phyloP scores from a whole-genome alignment of 1,140 invertebrate genomes.

The Rhynchophorus ferrugineus region DNA sequence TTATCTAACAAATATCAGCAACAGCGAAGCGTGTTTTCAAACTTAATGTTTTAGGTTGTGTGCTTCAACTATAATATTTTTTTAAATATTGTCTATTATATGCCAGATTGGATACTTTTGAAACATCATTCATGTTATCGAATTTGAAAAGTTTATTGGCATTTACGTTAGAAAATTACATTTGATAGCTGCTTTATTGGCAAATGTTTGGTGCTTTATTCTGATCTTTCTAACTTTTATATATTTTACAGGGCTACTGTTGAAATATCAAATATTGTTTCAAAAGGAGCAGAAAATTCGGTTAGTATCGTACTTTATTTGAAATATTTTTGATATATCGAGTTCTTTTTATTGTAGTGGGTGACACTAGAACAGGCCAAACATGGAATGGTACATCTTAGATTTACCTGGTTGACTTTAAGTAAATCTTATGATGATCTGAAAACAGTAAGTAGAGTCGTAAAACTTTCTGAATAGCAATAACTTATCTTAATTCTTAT shows the following conservation, averaged over 20 bases:
- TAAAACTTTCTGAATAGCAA: constrained; percentile 11
- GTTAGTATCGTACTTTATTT: constrained; percentile 41
- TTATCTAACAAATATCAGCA: too few species aligned
- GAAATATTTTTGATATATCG: not conserved
- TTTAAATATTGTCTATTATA: too few species aligned
- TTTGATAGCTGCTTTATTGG: too few species aligned
- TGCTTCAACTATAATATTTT: too few species aligned
- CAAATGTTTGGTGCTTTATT: too few species aligned
- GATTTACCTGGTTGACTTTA: constrained; percentile 79
- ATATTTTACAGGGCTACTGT: constrained; percentile 43
- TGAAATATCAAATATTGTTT: constrained; percentile 58
- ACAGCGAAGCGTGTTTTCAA: too few species aligned
- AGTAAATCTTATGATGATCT: constrained; percentile 63
- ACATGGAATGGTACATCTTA: constrained; percentile 83
- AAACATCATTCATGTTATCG: too few species aligned
- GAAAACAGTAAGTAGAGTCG: constrained; percentile 55
- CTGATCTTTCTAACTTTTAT: too few species aligned
- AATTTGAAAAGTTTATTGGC: too few species aligned
- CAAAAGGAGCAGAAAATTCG: constrained; percentile 59
- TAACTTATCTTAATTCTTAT: constrained; percentile 25
- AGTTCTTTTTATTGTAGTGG: constrained; percentile 59
- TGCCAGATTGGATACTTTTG: too few species aligned
- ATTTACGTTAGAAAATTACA: too few species aligned
- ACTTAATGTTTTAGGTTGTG: too few species aligned
- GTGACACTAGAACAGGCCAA: constrained; percentile 88